Evolutionary conservation across 2,888 invertebrate species (phyloP).

Genomic region (Physocephala rufipes): DNA sequence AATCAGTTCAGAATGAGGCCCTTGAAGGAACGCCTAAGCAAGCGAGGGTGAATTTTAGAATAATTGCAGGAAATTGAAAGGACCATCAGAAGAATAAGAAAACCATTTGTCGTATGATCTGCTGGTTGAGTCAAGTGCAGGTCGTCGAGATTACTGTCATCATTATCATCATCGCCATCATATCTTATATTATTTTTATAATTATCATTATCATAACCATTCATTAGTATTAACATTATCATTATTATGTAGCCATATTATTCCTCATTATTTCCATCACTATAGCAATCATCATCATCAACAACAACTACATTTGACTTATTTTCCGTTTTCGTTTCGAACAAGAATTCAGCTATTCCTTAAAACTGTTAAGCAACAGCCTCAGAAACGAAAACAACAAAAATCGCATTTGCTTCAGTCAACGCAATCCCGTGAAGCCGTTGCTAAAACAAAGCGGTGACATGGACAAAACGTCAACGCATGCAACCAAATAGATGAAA

Average conservation of each 20-base stretch:
- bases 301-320: neutral
- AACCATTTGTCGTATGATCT: conserved; percentile 35
- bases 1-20: conserved; percentile 14
- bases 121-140: conserved; percentile 36
- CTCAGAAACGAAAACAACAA: neutral
- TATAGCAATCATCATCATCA: neutral
- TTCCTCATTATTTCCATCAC: neutral
- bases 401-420: neutral
- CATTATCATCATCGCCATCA: conserved; percentile 22
- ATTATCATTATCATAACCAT: too few relatives aligned
- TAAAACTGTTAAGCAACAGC: neutral
- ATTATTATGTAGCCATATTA: neutral
- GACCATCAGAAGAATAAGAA: conserved; percentile 42
- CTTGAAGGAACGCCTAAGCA: neutral
- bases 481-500: neutral
- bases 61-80: conserved; percentile 29
- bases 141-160: conserved; percentile 40
- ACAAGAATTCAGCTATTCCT: neutral
- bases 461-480: neutral
- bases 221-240: too few relatives aligned
- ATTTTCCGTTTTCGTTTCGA: neutral
- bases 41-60: conserved; percentile 11
- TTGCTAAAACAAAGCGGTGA: neutral
- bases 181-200: neutral
- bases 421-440: too few relatives aligned